Conservation (phyloP, 1,140 invertebrate genomes). For the Dufourea novaeangliae region DNA sequence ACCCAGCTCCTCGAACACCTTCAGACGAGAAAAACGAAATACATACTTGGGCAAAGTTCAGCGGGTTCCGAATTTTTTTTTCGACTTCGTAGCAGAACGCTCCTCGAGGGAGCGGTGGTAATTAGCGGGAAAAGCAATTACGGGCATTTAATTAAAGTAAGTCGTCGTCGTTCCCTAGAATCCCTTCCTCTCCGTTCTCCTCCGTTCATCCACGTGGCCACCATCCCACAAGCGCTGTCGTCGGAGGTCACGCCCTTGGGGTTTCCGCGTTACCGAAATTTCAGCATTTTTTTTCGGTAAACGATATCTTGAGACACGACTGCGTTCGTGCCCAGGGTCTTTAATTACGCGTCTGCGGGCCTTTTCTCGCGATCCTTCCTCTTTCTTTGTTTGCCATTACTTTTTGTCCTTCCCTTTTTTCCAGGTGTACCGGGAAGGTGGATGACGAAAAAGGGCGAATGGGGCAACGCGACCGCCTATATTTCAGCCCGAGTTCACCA, state of each 20-base stretch:
- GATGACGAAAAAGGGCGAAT: not conserved
- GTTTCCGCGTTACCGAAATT: constrained; percentile 58
- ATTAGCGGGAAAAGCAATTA: constrained; percentile 77
- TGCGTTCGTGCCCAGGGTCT: constrained; percentile 25
- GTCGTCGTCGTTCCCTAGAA: constrained; percentile 57
- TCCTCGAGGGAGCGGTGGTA: constrained; percentile 64
- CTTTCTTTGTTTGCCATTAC: not conserved
- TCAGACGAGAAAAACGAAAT: constrained; percentile 56
- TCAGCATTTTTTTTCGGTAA: constrained; percentile 54
- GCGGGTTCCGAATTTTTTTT: constrained; percentile 64
- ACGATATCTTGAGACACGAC: constrained; percentile 46
- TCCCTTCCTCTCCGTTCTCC: not conserved
- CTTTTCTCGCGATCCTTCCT: constrained; percentile 5
- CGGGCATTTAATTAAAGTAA: constrained; percentile 75
- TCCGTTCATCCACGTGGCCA: constrained; percentile 10
- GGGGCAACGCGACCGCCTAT: not conserved
- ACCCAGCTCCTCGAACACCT: constrained; percentile 60
- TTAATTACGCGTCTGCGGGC: constrained; percentile 56
- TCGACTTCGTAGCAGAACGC: constrained; percentile 48
- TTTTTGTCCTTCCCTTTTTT: constrained; percentile 5
- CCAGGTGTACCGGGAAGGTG: not conserved
- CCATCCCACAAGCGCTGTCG: not conserved
- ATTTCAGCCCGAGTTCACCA: constrained; percentile 35
- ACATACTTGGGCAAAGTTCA: constrained; percentile 56
- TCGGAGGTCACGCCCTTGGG: constrained; percentile 40